A percentile compares a stretch with the other conserved stretches of the same genome.
phyloP scores from a whole-genome alignment of 2,888 invertebrate species.

The Globia sparganii region DNA sequence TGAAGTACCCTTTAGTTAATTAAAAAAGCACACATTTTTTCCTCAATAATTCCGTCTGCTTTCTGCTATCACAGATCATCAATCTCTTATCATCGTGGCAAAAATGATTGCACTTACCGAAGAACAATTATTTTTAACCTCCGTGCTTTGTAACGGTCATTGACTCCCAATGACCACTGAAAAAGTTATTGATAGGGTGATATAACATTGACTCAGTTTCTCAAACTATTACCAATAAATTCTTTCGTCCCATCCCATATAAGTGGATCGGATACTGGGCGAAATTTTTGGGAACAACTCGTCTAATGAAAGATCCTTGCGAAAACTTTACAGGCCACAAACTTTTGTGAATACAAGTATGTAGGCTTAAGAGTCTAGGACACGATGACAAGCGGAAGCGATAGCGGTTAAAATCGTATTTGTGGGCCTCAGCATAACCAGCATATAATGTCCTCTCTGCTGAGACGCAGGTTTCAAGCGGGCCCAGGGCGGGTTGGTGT shows the following conservation, averaged over 20 bases:
- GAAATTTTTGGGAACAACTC: slow-evolving; percentile 48
- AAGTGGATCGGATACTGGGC: slow-evolving; percentile 27
- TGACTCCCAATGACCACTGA: neutral
- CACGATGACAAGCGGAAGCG: slow-evolving; percentile 23
- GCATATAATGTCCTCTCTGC: too few relatives aligned
- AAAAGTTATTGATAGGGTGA: neutral
- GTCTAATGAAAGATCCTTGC: slow-evolving; percentile 67
- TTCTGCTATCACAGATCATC: neutral
- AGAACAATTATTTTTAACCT: neutral
- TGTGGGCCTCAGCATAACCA: neutral
- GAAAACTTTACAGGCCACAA: slow-evolving; percentile 64
- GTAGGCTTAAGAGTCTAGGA: neutral
- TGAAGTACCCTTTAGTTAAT: neutral
- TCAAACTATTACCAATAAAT: slow-evolving; percentile 1
- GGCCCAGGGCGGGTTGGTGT: neutral
- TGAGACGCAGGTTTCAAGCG: neutral
- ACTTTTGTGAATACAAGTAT: slow-evolving; percentile 55
- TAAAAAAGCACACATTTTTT: neutral
- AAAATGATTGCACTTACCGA: too few relatives aligned
- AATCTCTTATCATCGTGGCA: neutral
- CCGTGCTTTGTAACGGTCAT: neutral
- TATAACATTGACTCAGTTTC: neutral
- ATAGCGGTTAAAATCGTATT: neutral
- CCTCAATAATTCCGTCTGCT: neutral
- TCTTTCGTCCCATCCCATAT: neutral